Percentiles rank a stretch among this genome's conserved stretches.
Conservation (phyloP, 92 coral and sea anemone genomes). For the Actinernus sp. region DNA sequence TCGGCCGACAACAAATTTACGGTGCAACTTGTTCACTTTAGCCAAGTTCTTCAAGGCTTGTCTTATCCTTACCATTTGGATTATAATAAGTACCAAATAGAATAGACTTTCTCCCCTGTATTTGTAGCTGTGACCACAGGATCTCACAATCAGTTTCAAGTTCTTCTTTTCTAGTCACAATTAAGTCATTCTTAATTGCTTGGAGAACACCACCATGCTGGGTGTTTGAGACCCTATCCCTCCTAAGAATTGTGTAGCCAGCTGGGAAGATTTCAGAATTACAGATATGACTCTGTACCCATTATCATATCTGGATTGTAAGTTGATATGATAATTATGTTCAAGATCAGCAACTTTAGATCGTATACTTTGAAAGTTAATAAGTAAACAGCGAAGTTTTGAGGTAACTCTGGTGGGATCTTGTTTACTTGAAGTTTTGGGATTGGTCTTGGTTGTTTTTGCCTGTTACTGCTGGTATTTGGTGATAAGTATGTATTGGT, state of each 20-base stretch:
- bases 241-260: conserved; percentile 53
- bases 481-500: no score
- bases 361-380: conserved; percentile 44
- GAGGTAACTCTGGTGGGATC: no score
- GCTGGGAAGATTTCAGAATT: conserved; percentile 45
- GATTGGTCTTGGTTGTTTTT: no score
- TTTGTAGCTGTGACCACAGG: conserved; percentile 41
- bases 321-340: conserved; percentile 27
- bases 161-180: no score
- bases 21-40: no score
- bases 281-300: conserved; percentile 34
- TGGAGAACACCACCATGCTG: conserved; percentile 53
- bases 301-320: conserved; percentile 43
- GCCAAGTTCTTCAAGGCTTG: no score
- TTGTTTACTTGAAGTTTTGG: no score
- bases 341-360: conserved; percentile 42
- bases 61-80: conserved; percentile 15
- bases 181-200: no score
- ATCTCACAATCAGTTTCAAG: conserved; percentile 40
- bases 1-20: no score
- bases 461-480: no score
- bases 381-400: conserved; percentile 45
- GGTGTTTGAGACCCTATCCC: conserved; percentile 45
- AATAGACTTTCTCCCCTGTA: conserved; percentile 13
- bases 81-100: conserved; percentile 20